Percentiles rank a stretch among this genome's conserved stretches.
phyloP scores from a whole-genome alignment of 2,113 vertebrate species.

The Ictalurus punctatus region DNA sequence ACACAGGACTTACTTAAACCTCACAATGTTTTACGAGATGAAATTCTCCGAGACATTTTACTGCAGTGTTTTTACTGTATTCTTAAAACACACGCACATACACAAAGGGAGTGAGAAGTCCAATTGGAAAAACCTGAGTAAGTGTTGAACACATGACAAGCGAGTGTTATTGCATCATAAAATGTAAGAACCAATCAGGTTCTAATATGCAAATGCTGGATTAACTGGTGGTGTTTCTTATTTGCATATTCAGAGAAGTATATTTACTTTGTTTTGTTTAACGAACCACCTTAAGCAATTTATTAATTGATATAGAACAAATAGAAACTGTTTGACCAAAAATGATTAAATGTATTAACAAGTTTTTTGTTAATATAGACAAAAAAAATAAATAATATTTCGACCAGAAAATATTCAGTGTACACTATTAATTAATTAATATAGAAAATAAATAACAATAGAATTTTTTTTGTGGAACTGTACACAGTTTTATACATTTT shows the following conservation, averaged over 20 bases:
- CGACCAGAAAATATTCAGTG: neutral
- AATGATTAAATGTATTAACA: neutral
- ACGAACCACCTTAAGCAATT: neutral
- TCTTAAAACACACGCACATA: neutral
- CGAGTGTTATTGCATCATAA: neutral
- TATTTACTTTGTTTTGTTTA: neutral
- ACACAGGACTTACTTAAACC: neutral
- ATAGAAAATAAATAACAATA: neutral
- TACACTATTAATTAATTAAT: neutral
- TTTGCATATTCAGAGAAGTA: neutral
- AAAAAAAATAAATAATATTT: neutral
- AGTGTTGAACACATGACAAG: neutral
- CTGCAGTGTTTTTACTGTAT: neutral
- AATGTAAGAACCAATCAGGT: neutral
- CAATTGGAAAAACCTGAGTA: neutral
- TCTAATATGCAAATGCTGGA: neutral
- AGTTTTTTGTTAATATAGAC: neutral
- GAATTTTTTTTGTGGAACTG: neutral
- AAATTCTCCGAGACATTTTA: neutral
- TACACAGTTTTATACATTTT: neutral
- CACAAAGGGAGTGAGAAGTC: neutral
- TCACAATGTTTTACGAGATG: neutral
- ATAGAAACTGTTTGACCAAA: neutral
- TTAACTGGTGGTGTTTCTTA: neutral
- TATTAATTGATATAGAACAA: neutral